Percentiles rank a stretch among this genome's conserved stretches.
phyloP scores from a whole-genome alignment of 2,113 vertebrate genomes.

The Gobiocypris rarus region DNA sequence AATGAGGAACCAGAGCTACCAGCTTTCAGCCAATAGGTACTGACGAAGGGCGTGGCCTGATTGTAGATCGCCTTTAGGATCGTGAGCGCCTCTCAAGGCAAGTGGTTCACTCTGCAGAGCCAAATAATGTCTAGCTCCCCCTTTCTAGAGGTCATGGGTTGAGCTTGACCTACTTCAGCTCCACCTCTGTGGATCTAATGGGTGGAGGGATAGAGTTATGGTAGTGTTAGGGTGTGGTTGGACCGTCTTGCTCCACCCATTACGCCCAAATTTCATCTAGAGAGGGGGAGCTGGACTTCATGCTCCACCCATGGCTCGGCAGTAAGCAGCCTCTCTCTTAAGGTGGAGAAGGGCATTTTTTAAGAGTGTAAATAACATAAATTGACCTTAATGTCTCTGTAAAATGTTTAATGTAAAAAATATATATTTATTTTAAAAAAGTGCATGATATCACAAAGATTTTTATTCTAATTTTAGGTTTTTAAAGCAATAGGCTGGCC shows the following conservation, averaged over 20 bases:
- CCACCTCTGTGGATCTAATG: no score
- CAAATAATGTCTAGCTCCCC: no score
- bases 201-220: no score
- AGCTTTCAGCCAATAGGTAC: constrained; percentile 65
- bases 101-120: no score
- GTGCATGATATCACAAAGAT: neutral
- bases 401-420: no score
- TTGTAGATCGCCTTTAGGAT: constrained; percentile 1
- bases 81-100: constrained; percentile 57
- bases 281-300: no score
- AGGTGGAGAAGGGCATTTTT: constrained; percentile 64
- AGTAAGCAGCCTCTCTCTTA: constrained; percentile 52
- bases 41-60: constrained; percentile 58
- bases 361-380: neutral
- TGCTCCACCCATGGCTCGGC: no score
- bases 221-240: no score
- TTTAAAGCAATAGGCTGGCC: neutral
- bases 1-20: constrained; percentile 59
- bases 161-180: no score
- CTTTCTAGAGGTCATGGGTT: no score
- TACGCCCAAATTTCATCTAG: no score
- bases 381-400: neutral
- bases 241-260: no score
- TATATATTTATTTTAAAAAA: neutral
- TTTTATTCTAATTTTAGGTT: neutral